phyloP scores from a whole-genome alignment of 2,888 invertebrate genomes.

The Orthonychiurus folsomi region DNA sequence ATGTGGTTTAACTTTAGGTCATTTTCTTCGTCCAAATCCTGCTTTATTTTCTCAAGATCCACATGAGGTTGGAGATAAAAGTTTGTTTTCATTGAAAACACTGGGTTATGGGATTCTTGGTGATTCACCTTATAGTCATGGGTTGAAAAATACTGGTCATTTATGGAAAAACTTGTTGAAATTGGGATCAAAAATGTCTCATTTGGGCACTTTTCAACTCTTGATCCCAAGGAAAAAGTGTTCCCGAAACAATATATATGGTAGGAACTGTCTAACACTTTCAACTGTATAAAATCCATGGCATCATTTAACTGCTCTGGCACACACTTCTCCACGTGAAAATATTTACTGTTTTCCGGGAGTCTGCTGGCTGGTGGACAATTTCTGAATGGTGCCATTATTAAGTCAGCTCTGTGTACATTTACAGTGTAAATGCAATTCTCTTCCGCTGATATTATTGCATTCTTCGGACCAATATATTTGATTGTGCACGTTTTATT shows the following conservation, averaged over 20 bases:
- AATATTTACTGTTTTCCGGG: not conserved
- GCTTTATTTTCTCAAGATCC: too few species aligned
- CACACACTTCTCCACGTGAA: not conserved
- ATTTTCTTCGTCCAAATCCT: too few species aligned
- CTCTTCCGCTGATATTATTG: not conserved
- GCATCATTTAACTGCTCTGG: not conserved
- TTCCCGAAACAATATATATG: not conserved
- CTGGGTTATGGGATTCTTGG: too few species aligned
- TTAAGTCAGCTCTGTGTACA: not conserved
- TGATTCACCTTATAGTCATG: too few species aligned
- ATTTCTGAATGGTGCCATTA: not conserved
- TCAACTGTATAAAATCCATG: not conserved
- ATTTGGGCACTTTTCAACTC: not conserved
- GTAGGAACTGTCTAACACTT: not conserved
- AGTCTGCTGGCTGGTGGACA: not conserved
- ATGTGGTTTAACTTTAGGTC: too few species aligned
- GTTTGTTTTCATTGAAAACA: too few species aligned
- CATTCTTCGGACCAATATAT: not conserved
- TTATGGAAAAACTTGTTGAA: not conserved
- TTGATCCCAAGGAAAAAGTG: not conserved
- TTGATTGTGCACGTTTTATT: not conserved
- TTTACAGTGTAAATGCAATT: not conserved
- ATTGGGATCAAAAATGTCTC: not conserved
- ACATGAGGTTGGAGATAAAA: too few species aligned
- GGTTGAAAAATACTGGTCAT: too few species aligned